Base-by-base conservation (phyloP, 2,797 vertebrate species). In the Betta splendens region DNA sequence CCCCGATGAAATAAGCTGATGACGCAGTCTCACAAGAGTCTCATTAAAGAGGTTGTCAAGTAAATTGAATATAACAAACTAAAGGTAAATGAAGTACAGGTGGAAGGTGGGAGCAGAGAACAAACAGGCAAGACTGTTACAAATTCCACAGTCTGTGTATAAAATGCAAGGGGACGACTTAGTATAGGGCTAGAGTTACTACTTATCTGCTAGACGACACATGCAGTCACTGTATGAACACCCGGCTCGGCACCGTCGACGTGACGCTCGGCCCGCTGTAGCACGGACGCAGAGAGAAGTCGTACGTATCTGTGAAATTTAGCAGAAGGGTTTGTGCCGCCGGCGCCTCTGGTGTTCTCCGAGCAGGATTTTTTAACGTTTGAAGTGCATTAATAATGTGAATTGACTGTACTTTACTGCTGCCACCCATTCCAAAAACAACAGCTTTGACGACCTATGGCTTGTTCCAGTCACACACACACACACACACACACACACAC, bases 241-340 rank as follows among this genome's bases (percentile, higher is more conserved):
- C 11, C 39, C 25, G 32, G 53, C 52, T 35, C 22, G 54, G 35
- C 51, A 25, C 61, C 66, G 65, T 77, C 71, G 21, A 85, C 77
- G 74, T 74, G 83, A 88, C 79, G 75, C 86, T 89, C 83, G 86
- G 76, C 78, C 72, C 69, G 69, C 85, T 82, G 89, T 90, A 77
- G 90, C 83, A 85, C 86, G 86, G 83, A 77, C 81, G 53, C 80
- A 74, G 84, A 85, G 89, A 89, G 85, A 77, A 77, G 83, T 89
- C 80, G 89, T 89, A 85, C 82, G 79, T 85, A 86, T 88, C 86
- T 90, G 86, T 90, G 71, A 87, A 86, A 89, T 86, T 86, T 77
- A 86, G 86, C 85, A 87, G 81, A 86, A 83, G 86, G 81, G 84
- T 86, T 88, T 87, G 87, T 81, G 84, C 89, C 88, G 90, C 86